Evolutionary conservation across 2,797 vertebrate species (phyloP).

Genomic region (Steatocranus sp.): DNA sequence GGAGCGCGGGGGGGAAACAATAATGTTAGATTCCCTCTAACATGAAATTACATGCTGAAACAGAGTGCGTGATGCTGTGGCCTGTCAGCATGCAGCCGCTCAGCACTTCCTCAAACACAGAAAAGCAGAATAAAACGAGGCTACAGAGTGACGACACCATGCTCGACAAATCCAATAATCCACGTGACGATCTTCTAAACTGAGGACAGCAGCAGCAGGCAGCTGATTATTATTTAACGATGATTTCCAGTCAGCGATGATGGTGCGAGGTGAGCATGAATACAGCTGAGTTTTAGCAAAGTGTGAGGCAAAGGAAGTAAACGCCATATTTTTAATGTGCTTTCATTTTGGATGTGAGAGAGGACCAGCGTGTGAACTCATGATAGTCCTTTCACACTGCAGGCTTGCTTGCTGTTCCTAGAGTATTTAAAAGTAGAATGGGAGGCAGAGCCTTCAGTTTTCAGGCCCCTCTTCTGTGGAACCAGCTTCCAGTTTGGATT

Average conservation of each 20-base stretch:
- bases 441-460: background rate
- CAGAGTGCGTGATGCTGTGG: slow-evolving; percentile 71
- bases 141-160: slow-evolving; percentile 24
- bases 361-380: background rate
- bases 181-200: background rate
- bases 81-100: slow-evolving; percentile 71
- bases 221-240: background rate
- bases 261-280: background rate
- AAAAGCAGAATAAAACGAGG: slow-evolving; percentile 35
- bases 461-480: background rate
- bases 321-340: background rate
- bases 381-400: background rate
- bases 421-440: background rate
- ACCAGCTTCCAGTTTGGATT: background rate
- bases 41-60: slow-evolving; percentile 80
- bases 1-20: slow-evolving; percentile 73
- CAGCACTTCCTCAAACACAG: slow-evolving; percentile 66
- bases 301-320: background rate
- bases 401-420: rapidly evolving
- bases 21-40: slow-evolving; percentile 81
- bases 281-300: background rate
- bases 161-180: slow-evolving; percentile 2
- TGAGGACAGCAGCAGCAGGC: background rate
- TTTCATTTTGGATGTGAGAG: background rate
- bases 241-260: background rate